phyloP scores from a whole-genome alignment of 1,140 invertebrate species.

The Zaprionus capensis region DNA sequence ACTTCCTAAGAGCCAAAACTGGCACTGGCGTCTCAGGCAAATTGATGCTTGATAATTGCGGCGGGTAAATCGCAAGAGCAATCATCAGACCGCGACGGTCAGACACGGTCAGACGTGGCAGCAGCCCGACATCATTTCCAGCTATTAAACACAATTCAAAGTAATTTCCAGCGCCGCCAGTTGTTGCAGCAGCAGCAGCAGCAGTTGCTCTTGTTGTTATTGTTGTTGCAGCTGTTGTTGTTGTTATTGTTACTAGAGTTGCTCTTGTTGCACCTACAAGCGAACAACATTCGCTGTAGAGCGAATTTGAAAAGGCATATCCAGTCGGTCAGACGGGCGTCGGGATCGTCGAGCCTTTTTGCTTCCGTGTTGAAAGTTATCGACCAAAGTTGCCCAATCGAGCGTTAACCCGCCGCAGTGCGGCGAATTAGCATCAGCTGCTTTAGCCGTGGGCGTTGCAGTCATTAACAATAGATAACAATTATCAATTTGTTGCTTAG shows the following conservation, averaged over 20 bases:
- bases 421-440: conserved; percentile 37
- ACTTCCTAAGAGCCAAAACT: conserved; percentile 59
- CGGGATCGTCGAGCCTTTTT: conserved; percentile 13
- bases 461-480: conserved; percentile 76
- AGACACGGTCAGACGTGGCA: conserved; percentile 30
- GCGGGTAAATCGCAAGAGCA: conserved; percentile 58
- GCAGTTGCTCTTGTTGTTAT: conserved; percentile 39
- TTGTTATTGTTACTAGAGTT: conserved; percentile 28
- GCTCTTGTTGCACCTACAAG: conserved; percentile 62
- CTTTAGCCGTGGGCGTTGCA: conserved; percentile 57
- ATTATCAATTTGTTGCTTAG: conserved; percentile 25
- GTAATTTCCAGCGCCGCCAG: conserved; percentile 66
- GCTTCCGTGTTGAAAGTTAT: conserved; percentile 78
- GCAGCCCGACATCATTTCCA: conserved; percentile 70
- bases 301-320: conserved; percentile 43
- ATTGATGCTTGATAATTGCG: conserved; percentile 74
- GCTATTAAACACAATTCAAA: conserved; percentile 81
- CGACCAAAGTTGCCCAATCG: conserved; percentile 66
- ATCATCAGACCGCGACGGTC: conserved; percentile 50
- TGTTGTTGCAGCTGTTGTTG: conserved; percentile 24
- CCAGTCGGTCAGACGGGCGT: conserved; percentile 21
- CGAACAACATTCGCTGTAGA: conserved; percentile 54
- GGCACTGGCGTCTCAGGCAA: conserved; percentile 31
- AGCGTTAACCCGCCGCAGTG: conserved; percentile 62
- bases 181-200: conserved; percentile 18